Base-by-base conservation (phyloP, 2,888 invertebrate species). In the Hirudinaria manillensis region DNA sequence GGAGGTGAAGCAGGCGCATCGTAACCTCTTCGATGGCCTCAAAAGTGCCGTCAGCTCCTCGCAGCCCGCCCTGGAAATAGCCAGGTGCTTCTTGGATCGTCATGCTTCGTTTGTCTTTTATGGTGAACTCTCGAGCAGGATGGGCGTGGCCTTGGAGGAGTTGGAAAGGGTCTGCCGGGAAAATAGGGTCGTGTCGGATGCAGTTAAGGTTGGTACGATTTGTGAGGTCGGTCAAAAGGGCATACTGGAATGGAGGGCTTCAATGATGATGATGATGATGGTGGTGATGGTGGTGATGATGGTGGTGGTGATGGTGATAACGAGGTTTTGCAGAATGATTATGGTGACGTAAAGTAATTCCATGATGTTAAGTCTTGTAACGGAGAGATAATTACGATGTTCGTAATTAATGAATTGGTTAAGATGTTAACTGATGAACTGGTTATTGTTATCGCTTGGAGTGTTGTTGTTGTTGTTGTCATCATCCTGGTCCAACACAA, bases 1-100 rank as follows among this genome's bases (percentile, higher is more conserved):
- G 72, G 56, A 29, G 3, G 21, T 72, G 72, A 53, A 72, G 32
- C 24, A 72, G 19, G 56, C 21, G 0, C 72, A 72, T 21, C 27
- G 27, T 4, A 29, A 72, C 4, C 45, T 72, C 32, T 55, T 16
- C 72, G 27, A 19, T 1, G 24, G 13, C 21, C 21, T 72, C n/a
- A 1, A 32, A 27, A 13, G n/a, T 21, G 56, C 55, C 19, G 10
- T 19, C 24, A 21, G 4, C 2, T 24, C 21, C 29, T 36, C 29
- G 1, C 29, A 53, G 24, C 53, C 51, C 0, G 72, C 53, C 24
- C 4, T 55, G 4, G 55, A 13, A 45, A 56, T 72, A 19, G 34
- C 72, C 21, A 53, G 16, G 3, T 29, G 53, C 32, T 72, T 72
- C 56, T 1, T 72, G n/a, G 55, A 72, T 6, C 16, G 16, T 6